A percentile compares a stretch with the other conserved stretches of the same genome.
Evolutionary conservation across 2,888 invertebrate genomes (phyloP).

Genomic region (Erebia aethiops): DNA sequence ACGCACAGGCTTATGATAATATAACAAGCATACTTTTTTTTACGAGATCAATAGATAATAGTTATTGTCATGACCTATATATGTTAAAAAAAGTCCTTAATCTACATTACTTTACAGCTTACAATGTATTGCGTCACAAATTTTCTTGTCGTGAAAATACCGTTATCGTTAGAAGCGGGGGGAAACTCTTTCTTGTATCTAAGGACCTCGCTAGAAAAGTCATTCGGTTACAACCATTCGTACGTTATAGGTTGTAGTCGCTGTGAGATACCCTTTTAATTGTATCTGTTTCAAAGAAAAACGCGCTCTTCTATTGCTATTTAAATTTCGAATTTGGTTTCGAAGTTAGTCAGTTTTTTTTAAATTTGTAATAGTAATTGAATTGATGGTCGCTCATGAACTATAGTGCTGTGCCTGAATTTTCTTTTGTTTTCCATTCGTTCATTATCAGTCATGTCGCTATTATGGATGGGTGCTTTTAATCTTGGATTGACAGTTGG

Average conservation of each 20-base stretch:
- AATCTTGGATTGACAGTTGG: slow-evolving; percentile 85
- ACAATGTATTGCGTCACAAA: background rate
- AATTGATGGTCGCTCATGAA: background rate
- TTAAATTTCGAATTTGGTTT: background rate
- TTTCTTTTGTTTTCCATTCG: slow-evolving; percentile 38
- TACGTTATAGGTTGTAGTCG: slow-evolving; percentile 45
- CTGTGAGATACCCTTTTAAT: slow-evolving; percentile 20
- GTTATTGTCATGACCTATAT: too few relatives aligned
- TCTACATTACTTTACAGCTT: background rate
- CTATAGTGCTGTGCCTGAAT: slow-evolving; percentile 20
- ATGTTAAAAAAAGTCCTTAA: background rate
- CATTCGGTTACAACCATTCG: slow-evolving; percentile 60
- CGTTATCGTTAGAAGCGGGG: slow-evolving; percentile 50
- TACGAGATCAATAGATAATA: too few relatives aligned
- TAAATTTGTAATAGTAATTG: background rate
- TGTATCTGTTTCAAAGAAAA: slow-evolving; percentile 32
- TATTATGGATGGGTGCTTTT: slow-evolving; percentile 85
- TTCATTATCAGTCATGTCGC: slow-evolving; percentile 72
- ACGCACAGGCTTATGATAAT: too few relatives aligned
- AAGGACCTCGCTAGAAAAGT: slow-evolving; percentile 50
- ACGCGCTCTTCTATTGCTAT: background rate
- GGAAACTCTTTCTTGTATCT: slow-evolving; percentile 61
- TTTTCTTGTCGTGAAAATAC: background rate
- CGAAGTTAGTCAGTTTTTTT: background rate
- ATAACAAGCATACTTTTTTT: too few relatives aligned